phyloP scores from a whole-genome alignment of 2,797 vertebrate genomes.

The Lycodopsis pacificus region DNA sequence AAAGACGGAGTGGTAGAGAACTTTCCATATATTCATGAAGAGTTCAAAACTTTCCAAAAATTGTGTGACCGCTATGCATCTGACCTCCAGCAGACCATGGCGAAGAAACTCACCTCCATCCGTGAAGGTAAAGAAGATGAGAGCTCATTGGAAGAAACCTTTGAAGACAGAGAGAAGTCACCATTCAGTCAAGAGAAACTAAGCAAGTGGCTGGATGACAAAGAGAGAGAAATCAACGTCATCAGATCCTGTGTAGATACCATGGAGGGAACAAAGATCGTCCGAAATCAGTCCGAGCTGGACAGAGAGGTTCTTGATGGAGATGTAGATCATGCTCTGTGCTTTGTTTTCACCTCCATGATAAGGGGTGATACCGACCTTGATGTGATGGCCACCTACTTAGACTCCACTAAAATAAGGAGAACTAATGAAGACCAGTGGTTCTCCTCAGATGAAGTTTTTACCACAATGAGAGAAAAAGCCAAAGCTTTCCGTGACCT shows the following conservation, averaged over 20 bases:
- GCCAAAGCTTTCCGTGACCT: too few relatives aligned
- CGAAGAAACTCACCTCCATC: slow-evolving; percentile 42
- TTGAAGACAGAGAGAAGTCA: slow-evolving; percentile 35
- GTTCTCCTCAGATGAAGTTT: not conserved
- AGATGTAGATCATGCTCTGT: slow-evolving; percentile 19
- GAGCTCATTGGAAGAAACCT: not conserved
- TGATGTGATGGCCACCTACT: not conserved
- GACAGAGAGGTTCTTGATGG: slow-evolving; percentile 23
- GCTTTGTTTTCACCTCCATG: slow-evolving; percentile 49
- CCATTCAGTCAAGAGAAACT: slow-evolving; percentile 57
- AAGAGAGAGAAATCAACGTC: slow-evolving; percentile 48
- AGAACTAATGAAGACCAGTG: not conserved
- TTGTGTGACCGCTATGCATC: not conserved
- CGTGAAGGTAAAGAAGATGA: slow-evolving; percentile 44
- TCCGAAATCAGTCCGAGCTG: slow-evolving; percentile 15
- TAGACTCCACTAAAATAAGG: not conserved
- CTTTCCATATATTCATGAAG: not conserved
- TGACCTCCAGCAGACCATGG: not conserved
- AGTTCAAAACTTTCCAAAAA: not conserved
- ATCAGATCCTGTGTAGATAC: slow-evolving; percentile 20
- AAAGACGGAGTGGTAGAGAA: not conserved
- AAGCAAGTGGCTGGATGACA: slow-evolving; percentile 56
- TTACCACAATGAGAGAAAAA: not conserved
- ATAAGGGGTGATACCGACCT: not conserved
- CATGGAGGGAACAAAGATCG: slow-evolving; percentile 19